phyloP scores from a whole-genome alignment of 1,140 invertebrate genomes.

The Frieseomelitta varia region DNA sequence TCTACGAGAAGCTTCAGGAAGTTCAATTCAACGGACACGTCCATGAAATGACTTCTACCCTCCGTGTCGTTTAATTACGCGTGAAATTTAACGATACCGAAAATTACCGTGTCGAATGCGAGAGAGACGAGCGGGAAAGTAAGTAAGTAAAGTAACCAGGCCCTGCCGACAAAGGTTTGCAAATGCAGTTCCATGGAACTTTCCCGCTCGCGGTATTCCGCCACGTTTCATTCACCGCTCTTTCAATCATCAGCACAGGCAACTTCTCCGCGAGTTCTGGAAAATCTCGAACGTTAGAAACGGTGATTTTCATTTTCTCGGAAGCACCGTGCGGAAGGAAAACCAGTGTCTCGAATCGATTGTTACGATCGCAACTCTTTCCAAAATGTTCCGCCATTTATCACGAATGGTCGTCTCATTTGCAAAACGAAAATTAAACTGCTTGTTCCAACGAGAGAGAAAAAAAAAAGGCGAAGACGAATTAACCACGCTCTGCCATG shows the following conservation, averaged over 20 bases:
- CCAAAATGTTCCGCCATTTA: neutral
- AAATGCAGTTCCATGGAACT: slow-evolving; percentile 48
- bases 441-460: neutral
- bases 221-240: slow-evolving; percentile 30
- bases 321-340: neutral
- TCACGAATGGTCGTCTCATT: slow-evolving; percentile 4
- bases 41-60: slow-evolving; percentile 5
- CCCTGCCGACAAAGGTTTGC: slow-evolving; percentile 52
- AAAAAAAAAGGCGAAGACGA: slow-evolving; percentile 1
- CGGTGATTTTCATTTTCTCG: neutral
- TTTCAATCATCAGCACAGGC: slow-evolving; percentile 26
- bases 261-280: slow-evolving; percentile 1
- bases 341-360: neutral
- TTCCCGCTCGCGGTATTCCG: slow-evolving; percentile 11
- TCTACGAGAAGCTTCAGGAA: neutral
- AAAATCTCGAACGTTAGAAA: slow-evolving; percentile 43
- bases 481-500: slow-evolving; percentile 23
- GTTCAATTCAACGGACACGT: neutral
- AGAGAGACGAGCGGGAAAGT: slow-evolving; percentile 20
- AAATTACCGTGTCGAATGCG: slow-evolving; percentile 75
- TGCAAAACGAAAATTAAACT: slow-evolving; percentile 31
- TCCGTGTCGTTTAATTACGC: slow-evolving; percentile 40
- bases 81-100: slow-evolving; percentile 78
- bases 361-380: neutral
- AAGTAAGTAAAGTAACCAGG: neutral